A percentile compares a stretch with the other conserved stretches of the same genome.
Evolutionary conservation across 1,140 invertebrate genomes (phyloP).

Genomic region (Aphelinus certus): DNA sequence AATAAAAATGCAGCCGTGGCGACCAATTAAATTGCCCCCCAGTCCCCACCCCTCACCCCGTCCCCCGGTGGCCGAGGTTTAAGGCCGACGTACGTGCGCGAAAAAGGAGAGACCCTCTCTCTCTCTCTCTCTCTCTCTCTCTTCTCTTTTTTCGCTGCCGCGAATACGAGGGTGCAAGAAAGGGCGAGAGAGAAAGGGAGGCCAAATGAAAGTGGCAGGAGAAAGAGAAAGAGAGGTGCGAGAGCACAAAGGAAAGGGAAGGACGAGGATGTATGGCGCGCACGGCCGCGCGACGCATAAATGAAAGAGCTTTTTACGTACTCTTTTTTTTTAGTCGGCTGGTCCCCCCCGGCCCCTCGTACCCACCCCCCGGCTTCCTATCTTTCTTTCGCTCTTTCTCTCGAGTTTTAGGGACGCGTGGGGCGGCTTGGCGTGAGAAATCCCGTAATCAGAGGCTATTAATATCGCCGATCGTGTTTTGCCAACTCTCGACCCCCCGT

Average conservation of each 20-base stretch:
- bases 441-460: constrained; percentile 29
- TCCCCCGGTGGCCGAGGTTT: too few species aligned
- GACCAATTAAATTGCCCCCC: constrained; percentile 61
- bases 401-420: not conserved
- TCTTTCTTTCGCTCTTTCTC: too few species aligned
- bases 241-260: constrained; percentile 25
- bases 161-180: constrained; percentile 43
- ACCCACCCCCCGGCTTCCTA: too few species aligned
- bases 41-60: not conserved
- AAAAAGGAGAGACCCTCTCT: constrained; percentile 43
- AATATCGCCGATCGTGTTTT: not conserved
- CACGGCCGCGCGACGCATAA: not conserved
- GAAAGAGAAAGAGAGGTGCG: constrained; percentile 17
- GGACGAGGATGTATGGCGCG: constrained; percentile 14
- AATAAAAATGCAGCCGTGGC: constrained; percentile 58
- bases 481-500: too few species aligned
- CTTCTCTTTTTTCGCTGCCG: constrained; percentile 41
- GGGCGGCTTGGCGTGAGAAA: constrained; percentile 1
- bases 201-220: constrained; percentile 34
- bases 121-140: constrained; percentile 45
- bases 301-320: constrained; percentile 28
- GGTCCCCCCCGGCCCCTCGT: too few species aligned
- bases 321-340: not conserved
- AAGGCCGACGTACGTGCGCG: not conserved
- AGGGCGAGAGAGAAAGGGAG: constrained; percentile 44